These are phyloP conservation scores for Lasioglossum morio DNA, from an alignment of 2,888 invertebrate species.

Conservation along the genomic window DNA sequence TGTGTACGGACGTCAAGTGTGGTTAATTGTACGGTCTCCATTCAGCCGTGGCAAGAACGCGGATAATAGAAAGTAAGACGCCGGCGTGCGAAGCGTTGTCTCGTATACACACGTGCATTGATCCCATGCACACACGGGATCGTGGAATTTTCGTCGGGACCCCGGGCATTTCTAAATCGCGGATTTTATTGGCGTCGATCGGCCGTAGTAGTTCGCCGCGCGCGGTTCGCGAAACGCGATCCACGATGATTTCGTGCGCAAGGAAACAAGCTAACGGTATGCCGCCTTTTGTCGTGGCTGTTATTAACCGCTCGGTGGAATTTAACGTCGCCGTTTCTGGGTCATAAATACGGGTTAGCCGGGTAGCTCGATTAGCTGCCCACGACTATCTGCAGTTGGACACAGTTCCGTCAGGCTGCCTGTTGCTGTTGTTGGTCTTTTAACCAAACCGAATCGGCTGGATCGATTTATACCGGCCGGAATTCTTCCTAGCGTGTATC, in stretches of 20 bases:
- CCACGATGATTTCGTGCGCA: conserved; percentile 7
- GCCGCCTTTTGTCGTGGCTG: conserved; percentile 4
- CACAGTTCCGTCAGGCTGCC: not conserved
- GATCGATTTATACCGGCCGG: conserved; percentile 3
- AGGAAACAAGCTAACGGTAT: conserved; percentile 12
- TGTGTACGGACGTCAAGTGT: conserved; percentile 60
- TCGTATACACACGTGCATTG: no score
- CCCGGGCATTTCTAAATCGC: conserved; percentile 46
- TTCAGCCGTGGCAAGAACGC: conserved; percentile 60
- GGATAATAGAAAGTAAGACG: conserved; percentile 59
- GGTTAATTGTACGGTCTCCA: conserved; percentile 61
- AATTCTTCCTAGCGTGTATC: not conserved
- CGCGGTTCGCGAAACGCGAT: not conserved
- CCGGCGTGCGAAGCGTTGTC: not conserved
- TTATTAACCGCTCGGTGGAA: conserved; percentile 5
- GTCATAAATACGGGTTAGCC: conserved; percentile 16
- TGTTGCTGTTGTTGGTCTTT: not conserved
- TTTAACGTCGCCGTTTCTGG: conserved; percentile 13
- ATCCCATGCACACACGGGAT: not conserved
- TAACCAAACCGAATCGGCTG: not conserved
- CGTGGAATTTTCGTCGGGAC: conserved; percentile 43
- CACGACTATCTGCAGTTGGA: not conserved
- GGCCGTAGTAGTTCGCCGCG: conserved; percentile 5
- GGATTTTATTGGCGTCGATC: conserved; percentile 25
- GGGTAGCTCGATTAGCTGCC: conserved; percentile 13